Percentiles rank a stretch among this genome's conserved stretches.
phyloP scores from a whole-genome alignment of 2,113 vertebrate genomes.

The Anas platyrhynchos region DNA sequence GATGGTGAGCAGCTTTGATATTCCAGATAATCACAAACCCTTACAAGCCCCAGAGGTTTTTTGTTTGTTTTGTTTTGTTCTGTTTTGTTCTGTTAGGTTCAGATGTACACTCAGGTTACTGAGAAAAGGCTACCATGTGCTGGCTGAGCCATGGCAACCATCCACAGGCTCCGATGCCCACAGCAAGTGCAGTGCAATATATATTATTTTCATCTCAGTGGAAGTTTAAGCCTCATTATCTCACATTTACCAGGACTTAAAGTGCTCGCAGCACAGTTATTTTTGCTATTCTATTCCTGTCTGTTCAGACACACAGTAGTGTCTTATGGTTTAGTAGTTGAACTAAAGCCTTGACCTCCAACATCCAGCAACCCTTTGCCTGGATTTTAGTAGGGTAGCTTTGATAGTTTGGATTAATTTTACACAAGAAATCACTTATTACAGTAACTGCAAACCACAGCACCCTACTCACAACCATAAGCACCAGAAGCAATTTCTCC shows the following conservation, averaged over 20 bases:
- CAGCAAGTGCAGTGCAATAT: neutral
- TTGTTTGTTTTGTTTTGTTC: rapidly evolving
- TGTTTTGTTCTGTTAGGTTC: neutral
- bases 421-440: neutral
- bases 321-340: neutral
- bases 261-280: neutral
- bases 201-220: neutral
- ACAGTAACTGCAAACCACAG: neutral
- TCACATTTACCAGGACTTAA: neutral
- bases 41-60: neutral
- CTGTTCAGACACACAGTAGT: neutral
- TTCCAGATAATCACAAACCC: neutral
- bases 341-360: neutral
- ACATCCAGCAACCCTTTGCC: neutral
- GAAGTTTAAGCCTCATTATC: constrained; percentile 24
- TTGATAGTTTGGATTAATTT: neutral
- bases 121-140: neutral
- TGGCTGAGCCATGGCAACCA: neutral
- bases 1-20: neutral
- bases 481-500: neutral
- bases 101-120: neutral
- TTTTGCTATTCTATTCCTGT: neutral
- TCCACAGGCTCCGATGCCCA: neutral
- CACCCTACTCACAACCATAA: neutral
- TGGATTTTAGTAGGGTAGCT: neutral